Conservation (phyloP, 2,113 vertebrate species). For the Dasyornis broadbenti region DNA sequence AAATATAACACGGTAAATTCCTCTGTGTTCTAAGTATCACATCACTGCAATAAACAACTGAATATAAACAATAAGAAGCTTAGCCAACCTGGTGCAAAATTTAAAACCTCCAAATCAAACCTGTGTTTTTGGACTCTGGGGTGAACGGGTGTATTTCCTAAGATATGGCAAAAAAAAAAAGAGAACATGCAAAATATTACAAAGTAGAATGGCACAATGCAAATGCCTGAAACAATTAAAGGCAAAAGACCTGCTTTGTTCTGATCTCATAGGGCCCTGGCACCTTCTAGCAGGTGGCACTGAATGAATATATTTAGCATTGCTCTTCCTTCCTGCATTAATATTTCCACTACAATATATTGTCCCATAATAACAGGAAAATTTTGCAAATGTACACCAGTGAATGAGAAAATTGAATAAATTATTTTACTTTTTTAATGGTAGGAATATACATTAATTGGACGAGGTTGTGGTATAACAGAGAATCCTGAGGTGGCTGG, state of each 20-base stretch:
- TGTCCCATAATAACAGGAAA: background rate
- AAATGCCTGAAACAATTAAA: background rate
- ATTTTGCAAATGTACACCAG: background rate
- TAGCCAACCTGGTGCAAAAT: background rate
- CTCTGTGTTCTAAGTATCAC: background rate
- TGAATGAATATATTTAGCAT: background rate
- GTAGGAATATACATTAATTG: background rate
- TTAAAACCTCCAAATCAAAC: background rate
- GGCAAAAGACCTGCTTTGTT: background rate
- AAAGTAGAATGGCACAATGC: background rate
- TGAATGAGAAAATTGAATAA: background rate
- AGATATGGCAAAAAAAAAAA: background rate
- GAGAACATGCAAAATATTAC: background rate
- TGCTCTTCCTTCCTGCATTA: background rate
- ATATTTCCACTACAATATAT: background rate
- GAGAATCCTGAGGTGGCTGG: background rate
- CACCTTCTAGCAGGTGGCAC: background rate
- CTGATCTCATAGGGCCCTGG: background rate
- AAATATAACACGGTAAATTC: background rate
- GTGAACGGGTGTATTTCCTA: background rate
- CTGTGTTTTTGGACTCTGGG: rapidly evolving
- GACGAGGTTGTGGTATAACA: background rate
- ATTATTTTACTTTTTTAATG: background rate
- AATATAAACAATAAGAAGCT: background rate
- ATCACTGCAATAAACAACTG: background rate